Conservation (phyloP, 1,140 invertebrate genomes). For the Temnothorax nylanderi region DNA sequence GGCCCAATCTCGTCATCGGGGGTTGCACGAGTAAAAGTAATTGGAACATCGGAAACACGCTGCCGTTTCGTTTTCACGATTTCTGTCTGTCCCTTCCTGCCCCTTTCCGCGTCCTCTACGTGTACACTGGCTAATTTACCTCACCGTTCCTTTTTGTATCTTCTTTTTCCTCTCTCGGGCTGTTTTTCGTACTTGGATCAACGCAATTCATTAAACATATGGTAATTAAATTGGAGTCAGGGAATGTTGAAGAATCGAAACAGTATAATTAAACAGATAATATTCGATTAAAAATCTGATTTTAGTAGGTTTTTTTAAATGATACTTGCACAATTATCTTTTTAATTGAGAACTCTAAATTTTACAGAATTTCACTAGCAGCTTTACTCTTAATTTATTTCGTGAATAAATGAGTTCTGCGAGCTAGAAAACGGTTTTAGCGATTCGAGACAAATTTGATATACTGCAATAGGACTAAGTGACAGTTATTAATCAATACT, state of each 20-base stretch:
- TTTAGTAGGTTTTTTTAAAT: not conserved
- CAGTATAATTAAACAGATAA: not conserved
- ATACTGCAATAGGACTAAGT: not conserved
- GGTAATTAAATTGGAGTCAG: slow-evolving; percentile 6
- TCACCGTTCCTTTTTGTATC: not conserved
- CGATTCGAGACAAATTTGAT: not conserved
- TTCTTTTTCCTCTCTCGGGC: not conserved
- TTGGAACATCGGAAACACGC: slow-evolving; percentile 67
- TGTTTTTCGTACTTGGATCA: slow-evolving; percentile 13
- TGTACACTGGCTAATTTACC: slow-evolving; percentile 22
- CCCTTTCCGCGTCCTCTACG: too few relatives aligned
- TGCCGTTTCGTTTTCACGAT: slow-evolving; percentile 38
- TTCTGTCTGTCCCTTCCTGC: not conserved
- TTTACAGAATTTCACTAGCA: not conserved
- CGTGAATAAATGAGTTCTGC: not conserved
- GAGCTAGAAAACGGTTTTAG: not conserved
- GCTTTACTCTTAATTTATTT: not conserved
- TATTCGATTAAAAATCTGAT: not conserved
- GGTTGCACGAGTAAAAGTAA: slow-evolving; percentile 75
- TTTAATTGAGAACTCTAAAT: not conserved
- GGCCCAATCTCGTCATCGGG: slow-evolving; percentile 64
- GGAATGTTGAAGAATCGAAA: not conserved
- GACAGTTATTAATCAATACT: not conserved
- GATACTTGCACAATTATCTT: not conserved
- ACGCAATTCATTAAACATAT: not conserved